Conservation (phyloP, 1,140 invertebrate species). For the Scaptomyza graminum region DNA sequence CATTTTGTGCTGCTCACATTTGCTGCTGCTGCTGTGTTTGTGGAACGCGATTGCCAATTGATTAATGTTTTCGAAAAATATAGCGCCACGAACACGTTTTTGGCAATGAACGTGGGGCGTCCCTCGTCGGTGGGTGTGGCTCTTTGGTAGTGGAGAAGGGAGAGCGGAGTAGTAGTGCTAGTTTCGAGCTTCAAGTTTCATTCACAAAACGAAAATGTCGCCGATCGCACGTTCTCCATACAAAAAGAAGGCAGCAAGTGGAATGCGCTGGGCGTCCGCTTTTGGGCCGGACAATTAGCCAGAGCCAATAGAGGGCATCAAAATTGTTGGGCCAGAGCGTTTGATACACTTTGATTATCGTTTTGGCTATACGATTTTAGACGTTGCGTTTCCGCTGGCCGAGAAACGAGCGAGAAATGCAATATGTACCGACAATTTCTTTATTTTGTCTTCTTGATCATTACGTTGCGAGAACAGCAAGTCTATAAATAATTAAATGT, state of each 20-base stretch:
- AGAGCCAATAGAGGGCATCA: conserved; percentile 9
- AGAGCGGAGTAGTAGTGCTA: not conserved
- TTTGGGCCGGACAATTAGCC: conserved; percentile 41
- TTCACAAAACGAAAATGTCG: conserved; percentile 38
- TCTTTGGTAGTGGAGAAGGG: not conserved
- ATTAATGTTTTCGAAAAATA: conserved; percentile 67
- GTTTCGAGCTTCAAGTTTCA: conserved; percentile 28
- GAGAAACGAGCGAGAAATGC: conserved; percentile 42
- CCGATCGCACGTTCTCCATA: not conserved
- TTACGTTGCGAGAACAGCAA: conserved; percentile 14
- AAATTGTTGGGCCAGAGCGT: conserved; percentile 21
- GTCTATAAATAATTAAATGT: conserved; percentile 4
- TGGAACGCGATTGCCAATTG: conserved; percentile 66
- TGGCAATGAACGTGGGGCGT: conserved; percentile 23
- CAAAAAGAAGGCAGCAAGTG: conserved; percentile 16
- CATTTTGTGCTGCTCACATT: conserved; percentile 23
- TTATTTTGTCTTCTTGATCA: conserved; percentile 22
- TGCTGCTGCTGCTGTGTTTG: conserved; percentile 9
- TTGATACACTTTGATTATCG: conserved; percentile 48
- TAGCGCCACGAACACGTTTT: conserved; percentile 64
- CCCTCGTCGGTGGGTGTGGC: conserved; percentile 8
- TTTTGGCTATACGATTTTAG: conserved; percentile 27
- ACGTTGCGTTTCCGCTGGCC: conserved; percentile 46
- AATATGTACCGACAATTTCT: conserved; percentile 29
- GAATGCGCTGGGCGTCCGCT: conserved; percentile 30